These are phyloP conservation scores for Pholis gunnellus DNA, from an alignment of 2,113 vertebrate genomes.

Conservation along the genomic window DNA sequence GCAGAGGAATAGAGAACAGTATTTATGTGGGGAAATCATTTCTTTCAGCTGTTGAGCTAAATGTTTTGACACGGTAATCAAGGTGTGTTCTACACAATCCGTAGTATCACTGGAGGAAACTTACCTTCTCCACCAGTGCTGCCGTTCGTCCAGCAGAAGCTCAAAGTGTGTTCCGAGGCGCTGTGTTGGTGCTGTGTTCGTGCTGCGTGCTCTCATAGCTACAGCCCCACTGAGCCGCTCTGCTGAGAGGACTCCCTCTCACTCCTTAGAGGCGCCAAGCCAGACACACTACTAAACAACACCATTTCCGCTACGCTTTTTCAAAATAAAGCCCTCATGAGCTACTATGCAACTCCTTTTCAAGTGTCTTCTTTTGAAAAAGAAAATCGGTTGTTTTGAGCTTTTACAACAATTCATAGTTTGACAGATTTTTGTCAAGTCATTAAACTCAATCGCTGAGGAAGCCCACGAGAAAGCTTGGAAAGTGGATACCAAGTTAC, in stretches of 20 bases:
- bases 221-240: background rate
- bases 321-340: constrained; percentile 38
- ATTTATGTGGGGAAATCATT: background rate
- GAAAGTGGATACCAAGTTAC: background rate
- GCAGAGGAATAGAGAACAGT: background rate
- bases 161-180: background rate
- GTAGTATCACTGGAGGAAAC: rapidly evolving
- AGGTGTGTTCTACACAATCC: no score
- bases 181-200: no score
- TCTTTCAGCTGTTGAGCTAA: background rate
- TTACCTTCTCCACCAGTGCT: background rate
- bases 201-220: background rate
- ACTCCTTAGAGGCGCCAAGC: background rate
- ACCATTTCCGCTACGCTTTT: background rate
- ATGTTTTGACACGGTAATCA: background rate
- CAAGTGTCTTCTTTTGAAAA: background rate
- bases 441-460: background rate
- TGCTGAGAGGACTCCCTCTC: background rate
- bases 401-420: background rate
- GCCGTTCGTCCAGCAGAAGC: background rate
- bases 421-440: background rate
- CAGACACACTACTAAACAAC: background rate
- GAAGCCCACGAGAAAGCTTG: background rate
- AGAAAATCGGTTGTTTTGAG: no score
- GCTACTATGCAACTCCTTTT: background rate